Evolutionary conservation across 2,113 vertebrate genomes (phyloP).

Genomic region (Anthoscopus minutus): DNA sequence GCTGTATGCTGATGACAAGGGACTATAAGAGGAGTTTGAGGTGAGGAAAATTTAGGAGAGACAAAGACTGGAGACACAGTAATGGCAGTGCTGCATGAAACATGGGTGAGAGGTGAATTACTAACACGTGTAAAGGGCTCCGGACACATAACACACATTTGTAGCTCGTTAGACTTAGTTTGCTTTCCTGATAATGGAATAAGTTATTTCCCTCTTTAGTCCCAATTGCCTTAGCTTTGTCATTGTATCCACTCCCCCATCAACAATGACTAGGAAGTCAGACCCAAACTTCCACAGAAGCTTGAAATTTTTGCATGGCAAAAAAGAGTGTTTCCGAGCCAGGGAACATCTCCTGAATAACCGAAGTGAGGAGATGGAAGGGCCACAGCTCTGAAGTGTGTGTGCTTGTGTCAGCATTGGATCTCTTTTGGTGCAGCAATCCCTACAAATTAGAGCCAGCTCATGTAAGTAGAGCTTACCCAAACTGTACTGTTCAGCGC

Average conservation of each 20-base stretch:
- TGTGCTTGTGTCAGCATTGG: background rate
- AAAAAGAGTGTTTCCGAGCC: background rate
- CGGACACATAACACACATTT: background rate
- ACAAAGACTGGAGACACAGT: background rate
- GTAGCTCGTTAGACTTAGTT: background rate
- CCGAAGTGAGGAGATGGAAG: background rate
- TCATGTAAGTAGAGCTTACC: background rate
- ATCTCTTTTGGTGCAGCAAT: background rate
- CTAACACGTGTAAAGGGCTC: background rate
- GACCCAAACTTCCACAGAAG: background rate
- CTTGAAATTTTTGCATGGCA: background rate
- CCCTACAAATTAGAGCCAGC: background rate
- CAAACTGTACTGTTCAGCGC: background rate
- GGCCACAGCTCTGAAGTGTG: background rate
- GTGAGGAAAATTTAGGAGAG: background rate
- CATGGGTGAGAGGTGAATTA: background rate
- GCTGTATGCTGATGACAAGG: background rate
- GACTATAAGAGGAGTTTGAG: background rate
- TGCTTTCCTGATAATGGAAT: background rate
- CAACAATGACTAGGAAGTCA: background rate
- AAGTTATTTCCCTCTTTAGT: background rate
- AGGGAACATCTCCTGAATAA: background rate
- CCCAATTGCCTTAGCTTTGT: background rate
- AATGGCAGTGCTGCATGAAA: background rate
- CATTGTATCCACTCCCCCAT: background rate